Percentiles rank a stretch among this genome's conserved stretches.
phyloP scores from a whole-genome alignment of 2,113 vertebrate genomes.

The Pavo muticus region DNA sequence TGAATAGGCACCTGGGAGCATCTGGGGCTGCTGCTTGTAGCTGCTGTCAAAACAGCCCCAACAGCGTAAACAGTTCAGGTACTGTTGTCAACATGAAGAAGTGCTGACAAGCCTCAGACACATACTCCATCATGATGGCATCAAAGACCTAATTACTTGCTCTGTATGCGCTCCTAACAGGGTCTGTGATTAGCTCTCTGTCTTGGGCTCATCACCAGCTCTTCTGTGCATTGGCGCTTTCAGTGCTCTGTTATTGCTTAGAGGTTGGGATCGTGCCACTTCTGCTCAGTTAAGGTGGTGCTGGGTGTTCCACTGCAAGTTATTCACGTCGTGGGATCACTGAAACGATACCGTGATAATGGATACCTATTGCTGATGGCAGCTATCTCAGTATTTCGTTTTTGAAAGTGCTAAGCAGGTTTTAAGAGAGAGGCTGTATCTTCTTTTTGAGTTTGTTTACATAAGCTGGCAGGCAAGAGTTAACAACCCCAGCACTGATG shows the following conservation, averaged over 20 bases:
- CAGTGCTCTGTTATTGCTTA: background rate
- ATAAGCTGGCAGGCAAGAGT: background rate
- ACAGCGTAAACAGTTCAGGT: fast-evolving
- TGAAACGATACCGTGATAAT: background rate
- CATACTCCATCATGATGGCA: background rate
- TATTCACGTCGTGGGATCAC: background rate
- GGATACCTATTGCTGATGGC: background rate
- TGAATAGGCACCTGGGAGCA: background rate
- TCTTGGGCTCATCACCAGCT: background rate
- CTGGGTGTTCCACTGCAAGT: background rate
- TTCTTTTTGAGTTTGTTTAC: background rate
- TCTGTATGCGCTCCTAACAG: background rate
- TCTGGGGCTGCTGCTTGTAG: background rate
- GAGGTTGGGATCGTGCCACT: background rate
- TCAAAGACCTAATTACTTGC: background rate
- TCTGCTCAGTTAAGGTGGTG: background rate
- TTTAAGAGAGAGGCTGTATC: background rate
- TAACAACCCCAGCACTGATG: background rate
- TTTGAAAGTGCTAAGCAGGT: background rate
- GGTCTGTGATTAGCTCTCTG: background rate
- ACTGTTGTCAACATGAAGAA: background rate
- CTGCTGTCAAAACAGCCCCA: background rate
- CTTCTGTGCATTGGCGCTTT: background rate
- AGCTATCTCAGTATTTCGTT: background rate
- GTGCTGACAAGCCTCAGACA: background rate